Evolutionary conservation across 2,113 vertebrate species (phyloP).

Genomic region (Ailuropoda melanoleuca): DNA sequence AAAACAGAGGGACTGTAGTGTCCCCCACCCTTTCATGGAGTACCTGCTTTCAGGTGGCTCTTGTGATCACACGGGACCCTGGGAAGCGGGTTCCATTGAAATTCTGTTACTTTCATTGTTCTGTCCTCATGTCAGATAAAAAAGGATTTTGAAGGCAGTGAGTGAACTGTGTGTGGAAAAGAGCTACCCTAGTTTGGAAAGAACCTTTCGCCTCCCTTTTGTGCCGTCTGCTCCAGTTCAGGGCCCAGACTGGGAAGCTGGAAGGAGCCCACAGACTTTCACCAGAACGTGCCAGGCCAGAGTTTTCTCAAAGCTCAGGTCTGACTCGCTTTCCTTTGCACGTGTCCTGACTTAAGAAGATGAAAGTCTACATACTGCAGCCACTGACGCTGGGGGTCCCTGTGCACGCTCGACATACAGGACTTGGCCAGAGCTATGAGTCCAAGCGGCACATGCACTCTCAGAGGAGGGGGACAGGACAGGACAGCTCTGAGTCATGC

Average conservation of each 20-base stretch:
- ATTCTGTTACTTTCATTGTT: not conserved
- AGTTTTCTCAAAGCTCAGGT: not conserved
- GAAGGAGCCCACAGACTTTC: not conserved
- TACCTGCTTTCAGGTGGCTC: not conserved
- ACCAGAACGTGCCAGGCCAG: not conserved
- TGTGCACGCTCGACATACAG: too few species aligned
- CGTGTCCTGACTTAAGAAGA: not conserved
- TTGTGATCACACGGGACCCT: not conserved
- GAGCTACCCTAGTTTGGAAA: not conserved
- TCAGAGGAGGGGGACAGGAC: not conserved
- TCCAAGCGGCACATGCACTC: rapidly evolving
- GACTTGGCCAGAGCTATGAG: too few species aligned
- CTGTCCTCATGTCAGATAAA: not conserved
- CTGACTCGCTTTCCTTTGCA: not conserved
- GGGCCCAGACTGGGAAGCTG: not conserved
- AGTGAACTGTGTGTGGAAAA: too few species aligned
- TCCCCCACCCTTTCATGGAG: rapidly evolving
- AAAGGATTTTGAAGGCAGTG: not conserved
- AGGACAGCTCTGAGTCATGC: not conserved
- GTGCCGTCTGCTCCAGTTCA: not conserved
- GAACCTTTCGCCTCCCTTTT: not conserved
- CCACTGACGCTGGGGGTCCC: not conserved
- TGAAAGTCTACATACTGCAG: too few species aligned
- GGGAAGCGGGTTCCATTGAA: not conserved
- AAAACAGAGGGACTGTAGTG: rapidly evolving